Base-by-base conservation (phyloP, 1,140 invertebrate species). In the Zophobas atratus region DNA sequence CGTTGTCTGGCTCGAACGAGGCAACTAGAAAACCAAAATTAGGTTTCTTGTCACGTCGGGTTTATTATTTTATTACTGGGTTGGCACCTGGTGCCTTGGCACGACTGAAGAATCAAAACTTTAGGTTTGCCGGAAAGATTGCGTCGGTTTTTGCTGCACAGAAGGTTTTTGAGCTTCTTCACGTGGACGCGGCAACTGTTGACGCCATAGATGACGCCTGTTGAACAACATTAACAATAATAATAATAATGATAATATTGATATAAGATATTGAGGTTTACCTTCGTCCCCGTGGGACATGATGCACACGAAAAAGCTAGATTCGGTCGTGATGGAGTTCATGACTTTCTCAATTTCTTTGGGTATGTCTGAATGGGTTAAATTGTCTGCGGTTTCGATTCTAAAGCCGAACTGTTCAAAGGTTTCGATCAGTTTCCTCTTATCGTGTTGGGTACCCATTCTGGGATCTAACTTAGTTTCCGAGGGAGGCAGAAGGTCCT, bases 101-200 rank as follows among this genome's bases (percentile, higher is more conserved):
- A 85, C 1, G 84, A 80, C 55, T 85, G 84, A 4, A 85, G 63
- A 75, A 85, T 84, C 36, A 85, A 74, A 34, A 85, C 49, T 72
- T 85, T 85, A 1, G 84, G 83, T 76, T 82, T 83, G 2, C 77
- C 79, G 46, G 35, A 32, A 55, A 85, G 79, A 33, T 79, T 71
- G 6, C 48, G 71, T 1, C 76, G 55, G 60, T 82, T 83, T 32
- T 6, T 67, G 33, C 46, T 80, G 51, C 57, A 80, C 75, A 85
- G 79, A 6, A 80, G 46, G 38, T 77, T 34, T 78, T 81, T 43
- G 38, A 85, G 83, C 36, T 78, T 35, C 32, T 53, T 77, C 1
- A 85, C 78, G 53, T 81, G n/a, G 6, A 85, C 67, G 46, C 49
- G 72, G 41, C 84, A 82, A 75, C 82, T 85, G 74, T 85, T 84